Conservation (phyloP, 2,797 vertebrate species). For the Ctenopoma kingsleyae region DNA sequence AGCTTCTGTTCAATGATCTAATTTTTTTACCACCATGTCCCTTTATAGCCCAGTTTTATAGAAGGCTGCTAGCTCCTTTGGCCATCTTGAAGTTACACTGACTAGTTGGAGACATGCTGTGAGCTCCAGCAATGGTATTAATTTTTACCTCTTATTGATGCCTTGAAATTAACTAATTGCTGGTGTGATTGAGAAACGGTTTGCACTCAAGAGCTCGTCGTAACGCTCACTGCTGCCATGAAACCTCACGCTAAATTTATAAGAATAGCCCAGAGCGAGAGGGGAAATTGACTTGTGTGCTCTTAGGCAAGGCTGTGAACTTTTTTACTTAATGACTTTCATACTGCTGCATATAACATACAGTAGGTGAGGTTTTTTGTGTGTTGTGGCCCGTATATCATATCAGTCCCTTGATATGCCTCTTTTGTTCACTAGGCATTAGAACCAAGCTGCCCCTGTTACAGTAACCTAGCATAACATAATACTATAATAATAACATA, state of each 20-base stretch:
- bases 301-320: constrained; percentile 24
- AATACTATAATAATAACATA: too few species aligned
- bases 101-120: constrained; percentile 32
- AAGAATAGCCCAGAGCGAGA: constrained; percentile 32
- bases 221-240: constrained; percentile 29
- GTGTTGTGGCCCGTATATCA: neutral
- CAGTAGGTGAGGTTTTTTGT: neutral
- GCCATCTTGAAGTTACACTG: constrained; percentile 7
- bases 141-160: constrained; percentile 16
- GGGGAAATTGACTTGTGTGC: constrained; percentile 33
- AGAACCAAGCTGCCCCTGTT: neutral
- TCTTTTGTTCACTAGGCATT: constrained; percentile 5
- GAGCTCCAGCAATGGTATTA: constrained; percentile 14
- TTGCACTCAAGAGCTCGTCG: constrained; percentile 29
- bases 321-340: constrained; percentile 29
- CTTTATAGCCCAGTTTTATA: constrained; percentile 49
- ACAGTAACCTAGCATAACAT: too few species aligned
- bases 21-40: constrained; percentile 26
- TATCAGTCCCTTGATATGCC: neutral
- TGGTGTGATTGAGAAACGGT: constrained; percentile 58
- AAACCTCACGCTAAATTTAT: constrained; percentile 52
- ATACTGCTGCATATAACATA: constrained; percentile 1
- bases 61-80: constrained; percentile 28
- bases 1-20: constrained; percentile 46
- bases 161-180: constrained; percentile 39